Evolutionary conservation across 2,113 vertebrate species (phyloP).

Genomic region (Oreochromis aureus): DNA sequence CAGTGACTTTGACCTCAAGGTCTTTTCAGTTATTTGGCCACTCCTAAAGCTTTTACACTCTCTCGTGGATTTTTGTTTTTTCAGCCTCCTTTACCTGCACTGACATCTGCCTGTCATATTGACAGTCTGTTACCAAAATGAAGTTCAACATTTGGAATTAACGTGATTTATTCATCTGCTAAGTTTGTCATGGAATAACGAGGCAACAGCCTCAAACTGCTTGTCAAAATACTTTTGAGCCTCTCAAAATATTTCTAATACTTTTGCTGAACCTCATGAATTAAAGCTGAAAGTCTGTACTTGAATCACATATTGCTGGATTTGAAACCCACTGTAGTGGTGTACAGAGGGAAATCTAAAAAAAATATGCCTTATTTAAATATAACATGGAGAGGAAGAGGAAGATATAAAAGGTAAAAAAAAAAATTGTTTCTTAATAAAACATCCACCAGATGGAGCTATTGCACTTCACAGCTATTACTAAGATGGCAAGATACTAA

Average conservation of each 20-base stretch:
- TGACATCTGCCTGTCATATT: background rate
- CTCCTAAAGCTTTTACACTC: background rate
- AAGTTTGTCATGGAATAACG: background rate
- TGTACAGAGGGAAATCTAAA: background rate
- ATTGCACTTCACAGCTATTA: background rate
- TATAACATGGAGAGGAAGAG: background rate
- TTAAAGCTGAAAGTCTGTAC: background rate
- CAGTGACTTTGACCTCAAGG: background rate
- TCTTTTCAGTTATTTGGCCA: background rate
- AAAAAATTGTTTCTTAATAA: background rate
- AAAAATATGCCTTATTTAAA: background rate
- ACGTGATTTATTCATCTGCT: background rate
- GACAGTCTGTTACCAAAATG: too few species aligned
- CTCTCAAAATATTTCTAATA: background rate
- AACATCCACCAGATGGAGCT: background rate
- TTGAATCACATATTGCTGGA: background rate
- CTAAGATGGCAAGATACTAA: background rate
- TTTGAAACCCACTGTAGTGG: background rate
- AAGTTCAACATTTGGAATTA: background rate
- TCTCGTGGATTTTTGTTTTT: background rate
- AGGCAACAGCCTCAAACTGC: background rate
- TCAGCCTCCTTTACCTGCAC: background rate
- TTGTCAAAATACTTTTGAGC: background rate
- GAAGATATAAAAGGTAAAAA: background rate
- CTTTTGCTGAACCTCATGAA: background rate